Base-by-base conservation (phyloP, 2,888 invertebrate species). In the Harmothoe impar region DNA sequence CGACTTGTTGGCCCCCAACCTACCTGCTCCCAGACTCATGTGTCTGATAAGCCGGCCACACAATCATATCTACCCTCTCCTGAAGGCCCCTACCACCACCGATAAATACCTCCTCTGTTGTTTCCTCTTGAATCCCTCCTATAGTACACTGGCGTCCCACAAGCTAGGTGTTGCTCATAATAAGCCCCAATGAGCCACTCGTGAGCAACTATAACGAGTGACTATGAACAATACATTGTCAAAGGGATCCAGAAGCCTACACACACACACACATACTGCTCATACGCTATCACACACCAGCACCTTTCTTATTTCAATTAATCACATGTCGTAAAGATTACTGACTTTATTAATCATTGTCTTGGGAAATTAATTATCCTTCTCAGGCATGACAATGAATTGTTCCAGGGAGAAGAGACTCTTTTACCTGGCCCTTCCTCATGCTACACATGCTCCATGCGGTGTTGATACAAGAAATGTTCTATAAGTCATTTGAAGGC, bases 291-390 rank as follows among this genome's bases (percentile, higher is more conserved):
- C 81, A 20, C 81, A 20, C 20, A 20, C 81, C 1, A 17, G 35
- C 81, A 33, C 81, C 81, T 35, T 43, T 43, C 81, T 81, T 43
- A 81, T 17, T 1, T 33, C 43, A 81, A 81, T 81, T 81, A 81
- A 43, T 81, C 77, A 81, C 35, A 43, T 81, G 81, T 81, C 81
- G 23, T 81, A 43, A 33, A 81, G 81, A 81, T 81, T 81, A 81
- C 20, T 7, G 81, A 17, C 43, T n/a, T 81, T 81, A 81, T 81
- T 81, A 81, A 81, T 81, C 81, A 81, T 43, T 43, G 81, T 43
- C 35, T 35, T 72, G 43, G 0, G 43, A 43, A 81, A 81, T 81
- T 43, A 43, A 81, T 81, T 43, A 81, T 81, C 81, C 35, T 3
- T 62, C 62, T 62, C 62, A 20, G 62, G n/a, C 62, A 62, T 62